A percentile compares a stretch with the other conserved stretches of the same genome.
Evolutionary conservation across 2,797 vertebrate genomes (phyloP).

Genomic region (Sebastolobus altivelis): DNA sequence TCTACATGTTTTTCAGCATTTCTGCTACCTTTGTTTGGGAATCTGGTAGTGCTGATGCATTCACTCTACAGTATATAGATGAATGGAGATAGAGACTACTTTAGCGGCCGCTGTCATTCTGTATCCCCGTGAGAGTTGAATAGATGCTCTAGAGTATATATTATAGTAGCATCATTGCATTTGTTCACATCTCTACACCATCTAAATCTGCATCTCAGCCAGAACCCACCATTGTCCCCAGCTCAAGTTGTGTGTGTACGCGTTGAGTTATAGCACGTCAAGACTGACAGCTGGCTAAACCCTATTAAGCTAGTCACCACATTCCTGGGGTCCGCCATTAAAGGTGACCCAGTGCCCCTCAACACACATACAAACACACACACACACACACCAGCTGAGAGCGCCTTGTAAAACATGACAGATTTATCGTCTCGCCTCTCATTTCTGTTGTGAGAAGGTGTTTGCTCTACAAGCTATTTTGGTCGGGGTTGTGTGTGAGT

Average conservation of each 20-base stretch:
- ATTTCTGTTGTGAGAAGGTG: conserved; percentile 40
- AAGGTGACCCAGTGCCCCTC: conserved; percentile 68
- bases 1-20: neutral
- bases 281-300: conserved; percentile 81
- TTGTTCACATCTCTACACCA: neutral
- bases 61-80: neutral
- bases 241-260: neutral
- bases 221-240: neutral
- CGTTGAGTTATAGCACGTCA: conserved; percentile 77
- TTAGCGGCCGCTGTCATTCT: conserved; percentile 1
- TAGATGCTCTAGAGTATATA: neutral
- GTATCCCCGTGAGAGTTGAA: neutral
- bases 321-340: conserved; percentile 77
- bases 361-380: conserved; percentile 24
- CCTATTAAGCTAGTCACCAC: conserved; percentile 76
- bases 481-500: conserved; percentile 28
- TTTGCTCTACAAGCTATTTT: conserved; percentile 46
- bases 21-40: neutral
- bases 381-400: conserved; percentile 21
- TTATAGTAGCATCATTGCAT: neutral
- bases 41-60: neutral
- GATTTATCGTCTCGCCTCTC: conserved; percentile 47
- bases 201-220: conserved; percentile 11
- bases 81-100: neutral
- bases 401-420: conserved; percentile 62